Evolutionary conservation across 2,797 vertebrate genomes (phyloP), one percentile per base, ranked within the genome.

Genomic region (Mormyrus hasselquistii): DNA sequence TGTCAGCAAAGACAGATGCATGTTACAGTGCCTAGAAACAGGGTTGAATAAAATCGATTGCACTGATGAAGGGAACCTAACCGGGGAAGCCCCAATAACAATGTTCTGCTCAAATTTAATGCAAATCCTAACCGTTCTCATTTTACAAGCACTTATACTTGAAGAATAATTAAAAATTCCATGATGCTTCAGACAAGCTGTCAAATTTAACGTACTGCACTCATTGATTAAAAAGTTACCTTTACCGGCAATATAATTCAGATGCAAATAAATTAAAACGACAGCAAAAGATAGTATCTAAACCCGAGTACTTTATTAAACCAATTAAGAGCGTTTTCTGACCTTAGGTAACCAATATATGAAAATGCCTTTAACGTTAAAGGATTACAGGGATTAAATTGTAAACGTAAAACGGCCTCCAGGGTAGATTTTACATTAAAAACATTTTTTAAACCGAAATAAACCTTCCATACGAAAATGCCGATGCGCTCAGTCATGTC

Each of bases 291-390:
- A 76, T 0, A 82, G 41, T 82, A 22, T n/a, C 41, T 9, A 82
- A 82, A 47, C 41, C 19, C 10, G 41, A 79, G 7, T n/a, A 82
- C 41, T 82, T 47, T 10, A 47, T 82, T 22, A 82, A 82, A n/a
- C 14, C 19, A 47, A 22, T 47, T n/a, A 47, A 82, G 76, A 47
- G 76, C 16, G 38, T 82, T 47, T 44, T 44, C 76, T 47, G 76
- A 82, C 76, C 41, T 82, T 44, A 47, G 76, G 76, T 82, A 82
- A 82, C 76, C 76, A 44, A 82, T 76, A 82, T 47, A 47, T 82
- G 19, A 82, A 47, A 82, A 82, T 44, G 76, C 19, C 41, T 76
- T 76, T 41, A 76, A 76, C 34, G 69, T 41, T 41, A 76, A 76
- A 76, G 69, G 69, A 76, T 41, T 76, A 76, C 76, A 22, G 38